A percentile compares a stretch with the other conserved stretches of the same genome.
Evolutionary conservation across 2,113 vertebrate genomes (phyloP).

Genomic region (Anolis carolinensis): DNA sequence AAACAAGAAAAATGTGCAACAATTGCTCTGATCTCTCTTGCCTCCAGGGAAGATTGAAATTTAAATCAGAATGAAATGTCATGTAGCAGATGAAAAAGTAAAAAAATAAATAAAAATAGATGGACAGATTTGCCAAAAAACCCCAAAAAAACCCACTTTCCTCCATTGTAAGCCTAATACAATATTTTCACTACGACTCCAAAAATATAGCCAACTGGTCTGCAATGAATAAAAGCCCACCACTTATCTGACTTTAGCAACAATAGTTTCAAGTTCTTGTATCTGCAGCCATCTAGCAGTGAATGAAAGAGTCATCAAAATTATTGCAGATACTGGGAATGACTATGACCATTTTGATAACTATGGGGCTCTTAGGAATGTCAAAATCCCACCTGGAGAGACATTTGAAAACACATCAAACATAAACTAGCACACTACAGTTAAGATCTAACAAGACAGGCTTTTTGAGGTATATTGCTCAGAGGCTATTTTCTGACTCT

Average conservation of each 20-base stretch:
- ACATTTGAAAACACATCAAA: not conserved
- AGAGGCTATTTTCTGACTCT: not conserved
- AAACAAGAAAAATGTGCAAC: slow-evolving; percentile 51
- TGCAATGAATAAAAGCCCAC: not conserved
- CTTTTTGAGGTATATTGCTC: not conserved
- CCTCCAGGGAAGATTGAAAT: slow-evolving; percentile 41
- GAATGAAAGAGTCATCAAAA: not conserved
- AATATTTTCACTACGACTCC: not conserved
- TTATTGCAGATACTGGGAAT: not conserved
- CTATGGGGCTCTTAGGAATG: not conserved
- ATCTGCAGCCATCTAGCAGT: not conserved
- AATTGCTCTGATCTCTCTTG: slow-evolving; percentile 34
- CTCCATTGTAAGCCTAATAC: not conserved
- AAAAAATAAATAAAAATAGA: not conserved
- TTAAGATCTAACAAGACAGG: not conserved
- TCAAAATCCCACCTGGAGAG: not conserved
- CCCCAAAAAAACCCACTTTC: not conserved
- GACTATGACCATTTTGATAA: not conserved
- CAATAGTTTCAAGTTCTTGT: not conserved
- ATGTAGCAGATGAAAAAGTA: not conserved
- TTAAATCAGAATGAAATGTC: slow-evolving; percentile 38
- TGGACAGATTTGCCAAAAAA: not conserved
- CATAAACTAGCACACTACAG: not conserved
- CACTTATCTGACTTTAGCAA: not conserved
- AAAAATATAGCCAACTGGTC: not conserved